Evolutionary conservation across 2,888 invertebrate genomes (phyloP).

Genomic region (Drosophila parthenogenetica): DNA sequence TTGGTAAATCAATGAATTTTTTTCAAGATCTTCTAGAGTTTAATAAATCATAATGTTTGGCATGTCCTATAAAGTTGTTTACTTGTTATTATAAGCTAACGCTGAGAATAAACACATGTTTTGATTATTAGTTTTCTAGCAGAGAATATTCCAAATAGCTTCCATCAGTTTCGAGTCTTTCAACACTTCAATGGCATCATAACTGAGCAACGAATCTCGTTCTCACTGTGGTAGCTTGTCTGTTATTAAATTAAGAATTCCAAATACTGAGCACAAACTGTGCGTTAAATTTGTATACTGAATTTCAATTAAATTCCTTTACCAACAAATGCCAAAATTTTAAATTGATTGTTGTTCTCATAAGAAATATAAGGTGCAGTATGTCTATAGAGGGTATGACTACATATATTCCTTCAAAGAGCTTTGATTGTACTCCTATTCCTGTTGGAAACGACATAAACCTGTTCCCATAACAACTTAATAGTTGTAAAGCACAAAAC

Average conservation of each 20-base stretch:
- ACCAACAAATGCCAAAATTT: no score
- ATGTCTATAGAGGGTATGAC: no score
- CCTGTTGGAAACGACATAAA: conserved; percentile 4
- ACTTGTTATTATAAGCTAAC: conserved; percentile 29
- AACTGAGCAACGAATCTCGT: neutral
- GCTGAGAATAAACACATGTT: conserved; percentile 52
- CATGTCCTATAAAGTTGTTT: conserved; percentile 26
- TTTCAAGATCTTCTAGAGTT: neutral
- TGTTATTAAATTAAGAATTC: conserved; percentile 4
- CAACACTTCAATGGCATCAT: conserved; percentile 2
- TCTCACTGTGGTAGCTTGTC: neutral
- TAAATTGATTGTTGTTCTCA: no score
- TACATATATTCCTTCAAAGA: no score
- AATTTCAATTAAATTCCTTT: no score
- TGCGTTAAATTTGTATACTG: neutral
- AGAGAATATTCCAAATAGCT: conserved; percentile 17
- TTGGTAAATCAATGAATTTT: no score
- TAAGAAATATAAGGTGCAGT: no score
- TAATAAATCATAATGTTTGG: conserved; percentile 1
- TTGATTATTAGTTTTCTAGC: neutral
- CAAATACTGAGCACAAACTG: neutral
- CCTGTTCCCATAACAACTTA: neutral
- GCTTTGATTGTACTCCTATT: neutral
- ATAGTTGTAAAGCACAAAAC: conserved; percentile 16
- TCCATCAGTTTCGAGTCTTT: conserved; percentile 22